phyloP scores from a whole-genome alignment of 2,888 invertebrate species.

The Auanema sp. region DNA sequence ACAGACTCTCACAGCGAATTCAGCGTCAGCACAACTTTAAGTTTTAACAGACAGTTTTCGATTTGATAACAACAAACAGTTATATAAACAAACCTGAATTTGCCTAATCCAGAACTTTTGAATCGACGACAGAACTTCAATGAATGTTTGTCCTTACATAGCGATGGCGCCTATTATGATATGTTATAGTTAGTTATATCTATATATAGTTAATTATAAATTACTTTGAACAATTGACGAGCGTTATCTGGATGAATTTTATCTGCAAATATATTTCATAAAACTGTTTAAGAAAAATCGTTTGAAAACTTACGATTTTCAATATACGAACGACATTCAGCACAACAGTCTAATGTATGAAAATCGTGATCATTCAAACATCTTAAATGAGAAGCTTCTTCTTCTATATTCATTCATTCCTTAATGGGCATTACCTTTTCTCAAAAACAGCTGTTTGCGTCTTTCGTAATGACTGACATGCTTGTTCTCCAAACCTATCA shows the following conservation, averaged over 20 bases:
- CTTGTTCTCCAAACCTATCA: slow-evolving; percentile 47
- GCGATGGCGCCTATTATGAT: slow-evolving; percentile 36
- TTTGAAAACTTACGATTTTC: slow-evolving; percentile 32
- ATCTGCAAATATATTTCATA: slow-evolving; percentile 30
- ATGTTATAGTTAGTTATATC: slow-evolving; percentile 1
- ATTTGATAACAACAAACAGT: neutral
- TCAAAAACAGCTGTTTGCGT: slow-evolving; percentile 46
- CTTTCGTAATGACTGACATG: slow-evolving; percentile 45
- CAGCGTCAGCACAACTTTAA: slow-evolving; percentile 45
- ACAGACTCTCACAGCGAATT: slow-evolving; percentile 51
- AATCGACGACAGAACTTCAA: slow-evolving; percentile 46
- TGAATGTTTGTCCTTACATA: slow-evolving; percentile 49
- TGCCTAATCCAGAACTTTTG: slow-evolving; percentile 49
- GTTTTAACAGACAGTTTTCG: neutral
- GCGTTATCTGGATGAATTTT: slow-evolving; percentile 49
- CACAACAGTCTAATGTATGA: slow-evolving; percentile 49
- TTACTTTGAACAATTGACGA: slow-evolving; percentile 13
- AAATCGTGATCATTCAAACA: slow-evolving; percentile 52
- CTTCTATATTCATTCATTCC: neutral
- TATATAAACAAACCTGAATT: slow-evolving; percentile 28
- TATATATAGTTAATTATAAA: neutral
- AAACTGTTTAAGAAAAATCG: neutral
- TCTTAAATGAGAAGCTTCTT: slow-evolving; percentile 17
- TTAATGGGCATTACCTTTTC: slow-evolving; percentile 23
- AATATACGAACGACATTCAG: slow-evolving; percentile 47